phyloP scores from a whole-genome alignment of 2,797 vertebrate species.

The Galago senegalensis region DNA sequence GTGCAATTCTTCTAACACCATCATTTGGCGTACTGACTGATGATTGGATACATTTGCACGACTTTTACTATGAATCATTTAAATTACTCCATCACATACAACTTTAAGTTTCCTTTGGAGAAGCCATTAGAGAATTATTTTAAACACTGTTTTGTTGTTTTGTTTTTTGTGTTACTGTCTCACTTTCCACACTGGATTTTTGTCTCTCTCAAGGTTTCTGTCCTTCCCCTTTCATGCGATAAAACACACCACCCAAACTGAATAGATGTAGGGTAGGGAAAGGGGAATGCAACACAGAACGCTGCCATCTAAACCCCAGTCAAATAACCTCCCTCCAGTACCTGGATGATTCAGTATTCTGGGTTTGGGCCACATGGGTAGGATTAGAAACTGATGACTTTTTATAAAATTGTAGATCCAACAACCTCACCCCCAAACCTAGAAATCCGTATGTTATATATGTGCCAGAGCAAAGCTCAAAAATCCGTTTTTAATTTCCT shows the following conservation, averaged over 20 bases:
- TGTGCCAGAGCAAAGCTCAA: background rate
- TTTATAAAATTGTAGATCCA: slow-evolving; percentile 22
- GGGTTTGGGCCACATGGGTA: background rate
- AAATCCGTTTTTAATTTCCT: background rate
- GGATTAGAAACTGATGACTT: slow-evolving; percentile 5
- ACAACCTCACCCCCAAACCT: background rate
- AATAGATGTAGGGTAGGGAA: background rate
- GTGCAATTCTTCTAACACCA: slow-evolving; percentile 73
- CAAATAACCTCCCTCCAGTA: background rate
- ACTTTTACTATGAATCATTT: slow-evolving; percentile 82
- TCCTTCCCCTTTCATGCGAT: background rate
- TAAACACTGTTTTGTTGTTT: slow-evolving; percentile 57
- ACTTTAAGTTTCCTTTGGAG: slow-evolving; percentile 72
- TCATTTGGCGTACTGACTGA: slow-evolving; percentile 80
- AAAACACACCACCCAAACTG: background rate
- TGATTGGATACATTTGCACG: slow-evolving; percentile 75
- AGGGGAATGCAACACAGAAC: background rate
- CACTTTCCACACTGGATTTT: slow-evolving; percentile 22
- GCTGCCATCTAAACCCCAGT: background rate
- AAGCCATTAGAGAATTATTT: slow-evolving; percentile 76
- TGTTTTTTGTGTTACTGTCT: slow-evolving; percentile 23
- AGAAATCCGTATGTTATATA: background rate
- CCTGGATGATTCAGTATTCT: background rate
- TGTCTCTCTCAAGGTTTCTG: slow-evolving; percentile 16
- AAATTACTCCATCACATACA: slow-evolving; percentile 78